phyloP scores from a whole-genome alignment of 2,888 invertebrate species.

The Scrobipalpa costella region DNA sequence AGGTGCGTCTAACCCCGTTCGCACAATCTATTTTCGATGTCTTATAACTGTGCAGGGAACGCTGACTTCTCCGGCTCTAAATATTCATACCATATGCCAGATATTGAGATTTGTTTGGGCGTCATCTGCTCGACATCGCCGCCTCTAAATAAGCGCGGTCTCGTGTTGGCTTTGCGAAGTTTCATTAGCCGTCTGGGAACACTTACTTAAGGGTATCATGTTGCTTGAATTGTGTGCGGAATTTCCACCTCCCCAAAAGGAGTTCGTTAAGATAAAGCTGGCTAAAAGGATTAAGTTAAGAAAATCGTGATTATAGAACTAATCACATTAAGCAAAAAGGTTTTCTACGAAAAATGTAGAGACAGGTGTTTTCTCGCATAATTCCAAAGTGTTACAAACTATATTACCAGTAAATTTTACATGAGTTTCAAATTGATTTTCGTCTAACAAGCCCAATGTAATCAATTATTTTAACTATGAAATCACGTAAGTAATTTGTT shows the following conservation, averaged over 20 bases:
- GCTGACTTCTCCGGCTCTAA: constrained; percentile 75
- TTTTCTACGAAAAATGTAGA: not conserved
- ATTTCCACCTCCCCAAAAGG: constrained; percentile 46
- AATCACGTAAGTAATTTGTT: not conserved
- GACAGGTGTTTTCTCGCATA: not conserved
- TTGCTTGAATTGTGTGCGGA: constrained; percentile 63
- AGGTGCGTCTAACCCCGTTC: constrained; percentile 81
- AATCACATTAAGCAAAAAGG: not conserved
- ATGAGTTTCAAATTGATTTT: not conserved
- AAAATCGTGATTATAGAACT: constrained; percentile 37
- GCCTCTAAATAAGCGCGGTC: constrained; percentile 70
- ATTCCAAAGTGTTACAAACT: not conserved
- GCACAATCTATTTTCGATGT: constrained; percentile 81
- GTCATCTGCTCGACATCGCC: constrained; percentile 76
- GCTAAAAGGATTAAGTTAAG: constrained; percentile 41
- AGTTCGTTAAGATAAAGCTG: constrained; percentile 41
- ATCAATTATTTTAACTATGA: too few relatives aligned
- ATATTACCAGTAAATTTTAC: not conserved
- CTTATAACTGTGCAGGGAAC: constrained; percentile 77
- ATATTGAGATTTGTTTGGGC: constrained; percentile 79
- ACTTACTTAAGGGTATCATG: constrained; percentile 67
- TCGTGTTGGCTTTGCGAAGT: constrained; percentile 69
- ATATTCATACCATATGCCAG: constrained; percentile 79
- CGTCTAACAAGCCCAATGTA: not conserved
- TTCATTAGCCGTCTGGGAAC: constrained; percentile 73